Evolutionary conservation across 2,888 invertebrate species (phyloP), one percentile per base, ranked within the genome.

Genomic region (Calliphora vomitoria): DNA sequence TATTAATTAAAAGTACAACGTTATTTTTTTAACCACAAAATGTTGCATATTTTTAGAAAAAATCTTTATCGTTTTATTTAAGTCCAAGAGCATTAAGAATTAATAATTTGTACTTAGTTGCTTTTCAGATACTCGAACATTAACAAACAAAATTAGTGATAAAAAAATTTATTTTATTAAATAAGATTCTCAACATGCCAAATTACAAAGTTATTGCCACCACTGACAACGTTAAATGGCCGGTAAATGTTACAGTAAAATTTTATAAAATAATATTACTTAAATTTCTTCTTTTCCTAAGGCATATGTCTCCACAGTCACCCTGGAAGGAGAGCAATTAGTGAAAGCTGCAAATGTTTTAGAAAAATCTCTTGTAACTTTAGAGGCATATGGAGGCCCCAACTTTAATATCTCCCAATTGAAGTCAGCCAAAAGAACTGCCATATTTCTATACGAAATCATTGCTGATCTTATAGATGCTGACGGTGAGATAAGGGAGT

Each of bases 361-460:
- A 47, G 85, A 87, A 15, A 80, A 82, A 62, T 85, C 79, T 5
- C 64, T 85, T 25, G 75, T 85, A 0, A 85, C 82, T 0, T 11
- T 87, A 10, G 79, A 85, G 53, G 64, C 87, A 0, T 87, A 87
- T 18, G 69, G 62, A 11, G 87, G 85, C 3, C 84, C 87, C 6
- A 35, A 62, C 4, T 69, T 79, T 50, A 58, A n/a, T 3, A 38
- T 82, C 0, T 18, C 31, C 1, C 8, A 58, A 13, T 11, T 87
- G 13, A 79, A 82, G 41, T 55, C 44, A 1, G 87, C 85, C 13
- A 47, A 31, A 0, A 35, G 85, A 72, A 82, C 68, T 41, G 62
- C 50, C 4, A 58, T 87, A 53, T 87, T 79, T 44, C 53, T 85
- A 8, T 85, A 87, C 8, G 87, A 87, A 41, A 87, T 87, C 2